Evolutionary conservation across 2,113 vertebrate species (phyloP), one percentile per base, ranked within the genome.

Genomic region (Pitta sordida): DNA sequence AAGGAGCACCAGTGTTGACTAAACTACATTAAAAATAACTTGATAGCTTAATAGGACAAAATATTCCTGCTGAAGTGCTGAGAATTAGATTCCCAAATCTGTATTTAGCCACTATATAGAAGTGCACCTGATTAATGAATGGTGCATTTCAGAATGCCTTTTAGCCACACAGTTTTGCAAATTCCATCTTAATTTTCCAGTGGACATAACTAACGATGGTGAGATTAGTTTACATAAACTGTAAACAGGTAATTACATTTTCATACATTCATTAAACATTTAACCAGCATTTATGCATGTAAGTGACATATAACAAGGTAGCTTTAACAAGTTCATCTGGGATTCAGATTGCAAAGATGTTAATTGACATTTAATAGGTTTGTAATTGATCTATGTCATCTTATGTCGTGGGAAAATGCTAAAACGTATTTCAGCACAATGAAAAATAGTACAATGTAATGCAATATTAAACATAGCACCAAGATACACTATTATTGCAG

Each of bases 311-410:
- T 67, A 97, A 96, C 62, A 94, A 97, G 91, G 79, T 73, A 82
- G 78, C 83, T 83, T 94, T 94, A 94, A 91, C 84, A 92, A 86
- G 77, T 96, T 98, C 86, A 92, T 97, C 97, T 95, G 93, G 88
- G 93, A 97, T 97, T 97, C 95, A 83, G 86, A 90, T 97, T 90
- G 67, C 80, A 94, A 94, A 96, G 94, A 91, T 94, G 86, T 92
- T 98, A 97, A 97, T 91, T 96, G 95, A 93, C 85, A 87, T 97
- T 97, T 97, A 97, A 95, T 94, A 95, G 94, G 88, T 96, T 96
- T 58, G 74, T 94, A 97, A 98, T 96, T 97, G 95, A 97, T 96
- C 92, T 96, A 51, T 94, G 94, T 96, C 96, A 89, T 88, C 68
- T 94, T 80, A 60, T 70, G 53, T 93, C 62, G 73, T 87, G 86